Percentiles rank a stretch among this genome's conserved stretches.
phyloP scores from a whole-genome alignment of 2,797 vertebrate species.

The Dipus sagitta region DNA sequence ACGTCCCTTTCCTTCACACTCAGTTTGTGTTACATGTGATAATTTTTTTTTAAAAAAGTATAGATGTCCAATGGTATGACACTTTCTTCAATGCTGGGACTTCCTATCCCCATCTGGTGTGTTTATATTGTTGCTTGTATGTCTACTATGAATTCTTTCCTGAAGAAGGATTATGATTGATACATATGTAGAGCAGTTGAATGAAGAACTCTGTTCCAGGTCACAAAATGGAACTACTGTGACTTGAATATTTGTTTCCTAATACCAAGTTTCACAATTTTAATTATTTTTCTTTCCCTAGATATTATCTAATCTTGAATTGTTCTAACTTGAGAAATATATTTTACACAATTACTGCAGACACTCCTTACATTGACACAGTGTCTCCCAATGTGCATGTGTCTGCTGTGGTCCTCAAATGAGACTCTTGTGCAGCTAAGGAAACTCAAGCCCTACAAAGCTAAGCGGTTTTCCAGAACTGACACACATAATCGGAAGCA shows the following conservation, averaged over 20 bases:
- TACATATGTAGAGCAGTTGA: not conserved
- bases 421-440: not conserved
- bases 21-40: not conserved
- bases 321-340: conserved; percentile 22
- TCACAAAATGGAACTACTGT: not conserved
- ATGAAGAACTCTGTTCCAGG: not conserved
- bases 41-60: not conserved
- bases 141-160: not conserved
- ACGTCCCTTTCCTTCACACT: not conserved
- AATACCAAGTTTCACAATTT: not conserved
- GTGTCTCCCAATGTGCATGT: not conserved
- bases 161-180: not conserved
- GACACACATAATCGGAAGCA: not conserved
- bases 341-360: conserved; percentile 7
- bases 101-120: not conserved
- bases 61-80: not conserved
- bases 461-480: not conserved
- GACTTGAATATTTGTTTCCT: not conserved
- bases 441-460: not conserved
- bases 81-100: not conserved
- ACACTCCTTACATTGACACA: not conserved
- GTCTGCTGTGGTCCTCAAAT: not conserved
- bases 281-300: not conserved
- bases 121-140: not conserved
- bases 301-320: conserved; percentile 22